Conservation (phyloP, 2,113 vertebrate genomes). For the Dromiciops gliroides region DNA sequence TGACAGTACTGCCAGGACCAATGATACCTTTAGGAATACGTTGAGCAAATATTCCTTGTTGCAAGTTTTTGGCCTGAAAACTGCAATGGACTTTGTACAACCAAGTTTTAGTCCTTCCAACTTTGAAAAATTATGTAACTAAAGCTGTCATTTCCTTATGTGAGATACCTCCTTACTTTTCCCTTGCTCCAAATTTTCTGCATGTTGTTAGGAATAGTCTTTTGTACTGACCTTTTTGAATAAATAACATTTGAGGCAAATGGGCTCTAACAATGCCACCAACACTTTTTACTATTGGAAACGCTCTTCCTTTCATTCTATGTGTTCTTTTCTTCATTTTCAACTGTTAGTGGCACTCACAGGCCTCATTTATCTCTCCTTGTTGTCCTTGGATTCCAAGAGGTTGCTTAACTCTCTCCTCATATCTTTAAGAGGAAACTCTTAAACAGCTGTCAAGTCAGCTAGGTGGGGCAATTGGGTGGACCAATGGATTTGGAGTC, state of each 20-base stretch:
- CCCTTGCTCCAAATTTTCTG: constrained; percentile 32
- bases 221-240: neutral
- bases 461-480: no score
- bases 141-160: constrained; percentile 22
- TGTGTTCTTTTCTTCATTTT: neutral
- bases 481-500: no score
- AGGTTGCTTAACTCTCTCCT: no score
- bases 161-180: constrained; percentile 33
- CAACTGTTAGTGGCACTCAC: neutral
- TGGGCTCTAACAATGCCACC: neutral
- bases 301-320: neutral
- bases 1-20: constrained; percentile 37
- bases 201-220: constrained; percentile 12
- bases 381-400: no score
- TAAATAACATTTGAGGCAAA: neutral
- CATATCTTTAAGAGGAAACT: no score
- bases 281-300: neutral
- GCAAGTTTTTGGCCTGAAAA: neutral
- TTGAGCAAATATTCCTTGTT: constrained; percentile 56
- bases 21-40: constrained; percentile 57
- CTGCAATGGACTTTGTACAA: constrained; percentile 39
- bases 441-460: no score
- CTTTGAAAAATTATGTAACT: constrained; percentile 23
- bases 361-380: constrained; percentile 4
- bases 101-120: constrained; percentile 23